phyloP scores from a whole-genome alignment of 2,113 vertebrate species.

The Ailurus styani region DNA sequence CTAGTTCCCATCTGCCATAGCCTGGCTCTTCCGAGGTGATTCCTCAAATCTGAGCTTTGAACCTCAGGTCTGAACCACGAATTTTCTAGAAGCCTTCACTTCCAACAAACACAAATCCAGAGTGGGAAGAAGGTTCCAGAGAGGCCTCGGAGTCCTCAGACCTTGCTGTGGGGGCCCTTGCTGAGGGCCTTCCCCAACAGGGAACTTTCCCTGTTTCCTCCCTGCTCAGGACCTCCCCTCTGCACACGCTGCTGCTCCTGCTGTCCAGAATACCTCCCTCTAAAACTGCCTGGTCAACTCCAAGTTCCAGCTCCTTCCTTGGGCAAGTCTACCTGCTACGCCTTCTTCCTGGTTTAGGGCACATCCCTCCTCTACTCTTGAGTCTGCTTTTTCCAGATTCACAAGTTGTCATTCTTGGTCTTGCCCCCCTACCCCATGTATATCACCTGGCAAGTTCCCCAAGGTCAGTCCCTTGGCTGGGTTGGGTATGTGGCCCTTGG shows the following conservation, averaged over 20 bases:
- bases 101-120: not conserved
- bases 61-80: not conserved
- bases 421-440: too few relatives aligned
- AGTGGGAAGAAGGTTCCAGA: not conserved
- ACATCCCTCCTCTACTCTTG: not conserved
- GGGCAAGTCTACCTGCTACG: not conserved
- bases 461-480: not conserved
- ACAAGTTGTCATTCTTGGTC: not conserved
- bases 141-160: not conserved
- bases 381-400: not conserved
- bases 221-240: not conserved
- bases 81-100: not conserved
- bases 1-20: not conserved
- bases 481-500: not conserved
- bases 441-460: not conserved
- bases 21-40: not conserved
- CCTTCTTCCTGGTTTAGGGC: not conserved
- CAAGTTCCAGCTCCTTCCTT: not conserved
- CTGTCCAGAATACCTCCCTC: not conserved
- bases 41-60: not conserved
- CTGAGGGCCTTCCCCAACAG: not conserved
- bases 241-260: not conserved
- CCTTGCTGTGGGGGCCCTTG: not conserved
- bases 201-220: not conserved
- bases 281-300: not conserved